Evolutionary conservation across 1,140 invertebrate species (phyloP).

Genomic region (Drosophila quadrilineata): DNA sequence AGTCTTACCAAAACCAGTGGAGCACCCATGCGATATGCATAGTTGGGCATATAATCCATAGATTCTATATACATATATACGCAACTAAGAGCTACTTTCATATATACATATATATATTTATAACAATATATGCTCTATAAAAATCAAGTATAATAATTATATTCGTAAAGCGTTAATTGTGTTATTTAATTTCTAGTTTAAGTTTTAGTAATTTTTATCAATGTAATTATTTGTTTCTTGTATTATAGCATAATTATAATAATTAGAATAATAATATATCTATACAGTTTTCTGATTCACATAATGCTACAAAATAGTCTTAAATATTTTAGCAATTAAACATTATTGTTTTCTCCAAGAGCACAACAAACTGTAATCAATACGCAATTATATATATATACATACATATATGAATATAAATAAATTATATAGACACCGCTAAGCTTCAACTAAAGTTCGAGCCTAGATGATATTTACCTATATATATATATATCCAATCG

Average conservation of each 20-base stretch:
- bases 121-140: slow-evolving; percentile 2
- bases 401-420: slow-evolving; percentile 28
- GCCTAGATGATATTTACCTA: slow-evolving; percentile 48
- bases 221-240: slow-evolving; percentile 32
- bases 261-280: background rate
- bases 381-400: slow-evolving; percentile 10
- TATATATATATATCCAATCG: slow-evolving; percentile 7
- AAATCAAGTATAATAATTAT: slow-evolving; percentile 20
- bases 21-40: background rate
- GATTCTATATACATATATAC: background rate
- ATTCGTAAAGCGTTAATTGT: slow-evolving; percentile 55
- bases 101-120: background rate
- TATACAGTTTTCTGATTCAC: slow-evolving; percentile 4
- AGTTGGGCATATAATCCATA: slow-evolving; percentile 2
- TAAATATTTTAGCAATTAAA: slow-evolving; percentile 11
- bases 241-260: slow-evolving; percentile 36
- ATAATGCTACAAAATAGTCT: slow-evolving; percentile 22
- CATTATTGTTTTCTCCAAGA: slow-evolving; percentile 37
- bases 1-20: slow-evolving; percentile 43
- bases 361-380: slow-evolving; percentile 48
- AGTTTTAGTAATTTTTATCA: slow-evolving; percentile 33
- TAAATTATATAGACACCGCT: slow-evolving; percentile 48
- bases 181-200: slow-evolving; percentile 49
- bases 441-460: slow-evolving; percentile 70
- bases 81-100: too few species aligned